Evolutionary conservation across 2,797 vertebrate species (phyloP).

Genomic region (Orestias chungarensis): DNA sequence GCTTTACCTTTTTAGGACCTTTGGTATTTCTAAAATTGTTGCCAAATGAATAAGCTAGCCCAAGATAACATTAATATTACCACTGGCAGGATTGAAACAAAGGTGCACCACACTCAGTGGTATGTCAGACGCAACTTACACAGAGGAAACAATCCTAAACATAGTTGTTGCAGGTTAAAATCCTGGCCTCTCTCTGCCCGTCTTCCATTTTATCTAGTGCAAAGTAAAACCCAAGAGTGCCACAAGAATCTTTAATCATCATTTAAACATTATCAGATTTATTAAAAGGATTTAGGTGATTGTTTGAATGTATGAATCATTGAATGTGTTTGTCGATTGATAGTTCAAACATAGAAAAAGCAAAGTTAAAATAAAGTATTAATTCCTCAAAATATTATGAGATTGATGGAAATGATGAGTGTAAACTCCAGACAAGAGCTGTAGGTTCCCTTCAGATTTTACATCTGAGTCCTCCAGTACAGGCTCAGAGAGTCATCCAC

Average conservation of each 20-base stretch:
- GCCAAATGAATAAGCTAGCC: background rate
- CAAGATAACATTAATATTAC: background rate
- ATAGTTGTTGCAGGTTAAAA: too few species aligned
- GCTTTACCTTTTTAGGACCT: too few species aligned
- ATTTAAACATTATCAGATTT: background rate
- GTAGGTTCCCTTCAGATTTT: background rate
- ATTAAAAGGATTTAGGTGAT: background rate
- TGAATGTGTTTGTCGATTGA: background rate
- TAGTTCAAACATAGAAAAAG: background rate
- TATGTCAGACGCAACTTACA: too few species aligned
- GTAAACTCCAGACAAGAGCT: background rate
- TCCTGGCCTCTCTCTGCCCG: too few species aligned
- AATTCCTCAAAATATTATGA: background rate
- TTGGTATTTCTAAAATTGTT: background rate
- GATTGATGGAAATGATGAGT: background rate
- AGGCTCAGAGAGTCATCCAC: constrained; percentile 12
- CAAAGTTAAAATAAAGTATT: too few species aligned
- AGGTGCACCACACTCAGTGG: too few species aligned
- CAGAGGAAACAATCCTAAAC: too few species aligned
- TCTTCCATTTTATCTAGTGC: background rate
- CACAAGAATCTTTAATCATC: too few species aligned
- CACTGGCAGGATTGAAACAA: background rate
- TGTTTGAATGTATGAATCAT: background rate
- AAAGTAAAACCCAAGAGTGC: too few species aligned
- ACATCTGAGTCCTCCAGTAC: background rate